These are phyloP conservation scores for Mustelus asterias DNA, from an alignment of 2,113 vertebrate genomes.

Conservation along the genomic window DNA sequence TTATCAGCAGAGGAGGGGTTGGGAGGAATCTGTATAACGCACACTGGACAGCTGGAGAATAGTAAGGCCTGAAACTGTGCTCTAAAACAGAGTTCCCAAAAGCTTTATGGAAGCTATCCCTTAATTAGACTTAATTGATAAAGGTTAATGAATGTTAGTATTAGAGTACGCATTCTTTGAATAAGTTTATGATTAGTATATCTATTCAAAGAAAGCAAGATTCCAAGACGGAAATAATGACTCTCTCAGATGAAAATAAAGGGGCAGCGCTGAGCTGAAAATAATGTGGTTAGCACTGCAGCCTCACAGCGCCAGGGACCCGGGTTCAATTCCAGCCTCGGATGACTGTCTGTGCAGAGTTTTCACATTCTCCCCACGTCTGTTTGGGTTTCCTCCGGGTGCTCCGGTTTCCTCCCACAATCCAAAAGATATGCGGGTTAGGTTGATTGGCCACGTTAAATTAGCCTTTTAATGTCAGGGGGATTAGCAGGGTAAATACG, in stretches of 20 bases:
- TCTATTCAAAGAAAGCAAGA: background rate
- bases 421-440: too few relatives aligned
- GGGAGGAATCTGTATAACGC: slow-evolving; percentile 39
- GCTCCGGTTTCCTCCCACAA: too few relatives aligned
- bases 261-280: too few relatives aligned
- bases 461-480: too few relatives aligned
- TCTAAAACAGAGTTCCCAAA: background rate
- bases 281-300: background rate
- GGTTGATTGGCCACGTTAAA: too few relatives aligned
- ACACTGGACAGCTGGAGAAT: slow-evolving; percentile 43
- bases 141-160: slow-evolving; percentile 27
- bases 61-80: background rate
- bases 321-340: background rate
- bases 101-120: slow-evolving; percentile 38
- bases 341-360: too few relatives aligned
- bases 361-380: too few relatives aligned
- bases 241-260: background rate
- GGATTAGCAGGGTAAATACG: too few relatives aligned
- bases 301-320: too few relatives aligned
- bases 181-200: background rate
- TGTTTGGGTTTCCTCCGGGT: too few relatives aligned
- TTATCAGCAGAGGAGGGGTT: slow-evolving; percentile 44
- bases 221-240: background rate
- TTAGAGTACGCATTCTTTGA: background rate
- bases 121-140: slow-evolving; percentile 36